These are phyloP conservation scores for Cephalopterus ornatus DNA, from an alignment of 2,113 vertebrate genomes.

Conservation along the genomic window DNA sequence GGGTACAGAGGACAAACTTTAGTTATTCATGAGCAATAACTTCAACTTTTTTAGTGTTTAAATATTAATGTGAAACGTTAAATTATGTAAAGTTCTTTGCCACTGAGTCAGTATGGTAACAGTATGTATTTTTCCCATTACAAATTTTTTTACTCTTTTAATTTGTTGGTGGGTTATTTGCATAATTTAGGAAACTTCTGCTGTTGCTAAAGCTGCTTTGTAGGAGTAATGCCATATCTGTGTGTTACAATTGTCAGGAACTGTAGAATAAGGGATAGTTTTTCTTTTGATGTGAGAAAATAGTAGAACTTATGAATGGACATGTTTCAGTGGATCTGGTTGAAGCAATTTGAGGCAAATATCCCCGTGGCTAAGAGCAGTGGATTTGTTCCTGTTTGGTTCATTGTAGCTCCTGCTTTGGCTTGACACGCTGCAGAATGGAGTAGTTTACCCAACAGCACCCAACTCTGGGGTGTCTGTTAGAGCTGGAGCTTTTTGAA, in stretches of 20 bases:
- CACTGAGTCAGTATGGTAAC: background rate
- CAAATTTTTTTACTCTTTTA: background rate
- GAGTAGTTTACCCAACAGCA: background rate
- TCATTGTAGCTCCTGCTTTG: background rate
- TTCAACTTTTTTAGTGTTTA: background rate
- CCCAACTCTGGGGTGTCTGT: background rate
- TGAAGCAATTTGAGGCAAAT: background rate
- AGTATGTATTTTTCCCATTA: background rate
- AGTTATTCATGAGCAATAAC: background rate
- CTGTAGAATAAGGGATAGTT: background rate
- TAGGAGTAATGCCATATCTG: background rate
- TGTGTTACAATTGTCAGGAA: background rate
- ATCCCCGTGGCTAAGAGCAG: background rate
- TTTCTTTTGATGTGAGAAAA: background rate
- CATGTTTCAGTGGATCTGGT: background rate
- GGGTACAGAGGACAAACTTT: background rate
- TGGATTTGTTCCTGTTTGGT: background rate
- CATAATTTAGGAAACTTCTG: background rate
- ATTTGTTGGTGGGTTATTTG: background rate
- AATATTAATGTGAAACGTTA: background rate
- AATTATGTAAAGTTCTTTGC: background rate
- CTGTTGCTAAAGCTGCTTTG: background rate
- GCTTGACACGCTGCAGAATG: background rate
- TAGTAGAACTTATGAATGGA: background rate
- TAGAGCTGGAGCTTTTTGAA: background rate